Evolutionary conservation across 1,140 invertebrate genomes (phyloP), one percentile per base, ranked within the genome.

Genomic region (Anagrus nilaparvatae): DNA sequence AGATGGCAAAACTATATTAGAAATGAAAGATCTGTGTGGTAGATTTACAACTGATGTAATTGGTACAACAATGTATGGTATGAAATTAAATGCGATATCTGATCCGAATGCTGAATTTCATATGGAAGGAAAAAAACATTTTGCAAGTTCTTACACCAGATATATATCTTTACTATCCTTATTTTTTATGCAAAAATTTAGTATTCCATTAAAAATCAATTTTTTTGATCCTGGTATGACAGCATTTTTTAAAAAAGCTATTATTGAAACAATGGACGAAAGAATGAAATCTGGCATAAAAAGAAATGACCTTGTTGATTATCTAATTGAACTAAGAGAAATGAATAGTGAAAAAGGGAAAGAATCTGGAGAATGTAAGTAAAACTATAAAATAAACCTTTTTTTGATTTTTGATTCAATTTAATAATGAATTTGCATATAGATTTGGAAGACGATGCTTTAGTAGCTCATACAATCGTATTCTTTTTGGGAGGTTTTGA

Each of bases 401-500:
- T 5, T n/a, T 6, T 30, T 10, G 12, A 30, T 30, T n/a, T 5
- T 5, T 30, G 29, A 30, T n/a, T 30, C 12, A 30, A 30, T 30
- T n/a, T 10, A 30, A 30, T n/a, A 30, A 8, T 5, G 5, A 10
- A 10, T 30, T 30, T 30, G 12, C 7, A 10, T 10, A 5, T 54
- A 51, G 61, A 61, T 48, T 72, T 77, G 56, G 67, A 64, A 8
- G 74, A 76, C 40, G 67, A 75, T 7, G 75, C 82, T 46, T 69
- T 87, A 8, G 65, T 77, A 5, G 72, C 74, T 0, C 76, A 82
- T 47, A 69, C 71, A 2, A 58, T 77, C 5, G 27, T 79, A 16
- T 83, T 84, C 51, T 78, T 82, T 46, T 58, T 74, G 8, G 81
- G 75, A 40, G 78, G 77, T 1, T 80, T 75, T 50, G 77, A 79